Evolutionary conservation across 2,113 vertebrate species (phyloP), one percentile per base, ranked within the genome.

Genomic region (Rattus rattus): DNA sequence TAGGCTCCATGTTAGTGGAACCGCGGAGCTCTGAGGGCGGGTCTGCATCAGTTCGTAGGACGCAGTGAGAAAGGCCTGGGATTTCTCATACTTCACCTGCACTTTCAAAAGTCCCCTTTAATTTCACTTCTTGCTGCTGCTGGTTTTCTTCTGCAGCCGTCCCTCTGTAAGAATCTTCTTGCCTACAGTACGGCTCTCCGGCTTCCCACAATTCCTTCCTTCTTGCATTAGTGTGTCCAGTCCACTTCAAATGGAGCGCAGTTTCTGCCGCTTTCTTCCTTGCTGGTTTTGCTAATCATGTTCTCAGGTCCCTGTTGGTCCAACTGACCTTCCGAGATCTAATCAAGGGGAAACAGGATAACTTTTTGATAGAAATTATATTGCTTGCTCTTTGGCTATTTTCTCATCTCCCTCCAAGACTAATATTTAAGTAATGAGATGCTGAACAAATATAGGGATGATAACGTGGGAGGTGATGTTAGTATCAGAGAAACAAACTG

Each of bases 361-460:
- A 86, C 24, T 93, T 69, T 24, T 33, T 92, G 49, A 39, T 89
- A 79, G 36, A 33, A 77, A 69, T 83, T n/a, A 14, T 39, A 49
- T 52, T 79, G 85, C 73, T 94, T 52, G 28, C 63, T 94, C 63
- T 95, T 90, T 73, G 81, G 83, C 2, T 80, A 39, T 77, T 92
- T 77, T 92, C 26, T 52, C 86, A 28, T 75, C 56, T 77, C 67
- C 26, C 47, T 54, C 28, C 61, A 92, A 92, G 49, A 76, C 14
- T 84, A 94, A 63, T 96, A 75, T 88, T 93, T 90, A 95, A 88
- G 39, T 59, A 22, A 75, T 69, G 81, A 91, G 89, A 85, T 88
- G 49, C 56, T 85, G 73, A 95, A 33, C 70, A 92, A 95, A 92
- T 88, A 77, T 3, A 73, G 92, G 47, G 13, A 24, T 52, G 56